phyloP scores from a whole-genome alignment of 2,888 invertebrate species.

The Aporophyla lueneburgensis region DNA sequence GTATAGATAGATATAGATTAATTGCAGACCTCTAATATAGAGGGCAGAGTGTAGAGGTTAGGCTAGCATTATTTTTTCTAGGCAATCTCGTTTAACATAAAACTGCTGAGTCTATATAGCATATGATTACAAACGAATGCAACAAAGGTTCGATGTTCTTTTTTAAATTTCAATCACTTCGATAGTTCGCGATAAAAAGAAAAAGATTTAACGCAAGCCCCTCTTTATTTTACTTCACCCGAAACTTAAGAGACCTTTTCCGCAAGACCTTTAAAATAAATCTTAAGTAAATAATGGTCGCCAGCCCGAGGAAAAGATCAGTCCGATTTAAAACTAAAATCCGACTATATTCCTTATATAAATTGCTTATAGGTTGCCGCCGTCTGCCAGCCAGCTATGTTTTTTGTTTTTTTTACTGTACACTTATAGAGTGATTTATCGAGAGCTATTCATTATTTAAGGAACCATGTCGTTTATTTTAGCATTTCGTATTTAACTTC shows the following conservation, averaged over 20 bases:
- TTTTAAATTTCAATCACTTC: conserved; percentile 42
- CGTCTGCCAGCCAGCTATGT: conserved; percentile 16
- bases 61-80: not conserved
- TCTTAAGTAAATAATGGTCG: conserved; percentile 59
- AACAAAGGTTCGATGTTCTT: conserved; percentile 8
- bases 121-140: not conserved
- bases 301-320: conserved; percentile 49
- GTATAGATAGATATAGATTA: too few relatives aligned
- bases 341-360: conserved; percentile 56
- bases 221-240: conserved; percentile 43
- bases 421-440: conserved; percentile 1
- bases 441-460: conserved; percentile 9
- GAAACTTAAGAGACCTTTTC: conserved; percentile 49
- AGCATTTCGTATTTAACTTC: not conserved
- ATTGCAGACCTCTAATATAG: not conserved
- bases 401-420: conserved; percentile 41
- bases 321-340: conserved; percentile 56
- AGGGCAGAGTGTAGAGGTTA: not conserved
- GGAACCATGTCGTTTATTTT: not conserved
- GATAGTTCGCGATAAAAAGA: conserved; percentile 43
- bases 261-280: conserved; percentile 50
- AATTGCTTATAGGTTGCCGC: conserved; percentile 46
- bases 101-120: too few relatives aligned
- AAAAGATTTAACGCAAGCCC: conserved; percentile 25
- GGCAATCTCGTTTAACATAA: not conserved